Conservation (phyloP, 2,888 invertebrate genomes). For the Catocala fraxini region DNA sequence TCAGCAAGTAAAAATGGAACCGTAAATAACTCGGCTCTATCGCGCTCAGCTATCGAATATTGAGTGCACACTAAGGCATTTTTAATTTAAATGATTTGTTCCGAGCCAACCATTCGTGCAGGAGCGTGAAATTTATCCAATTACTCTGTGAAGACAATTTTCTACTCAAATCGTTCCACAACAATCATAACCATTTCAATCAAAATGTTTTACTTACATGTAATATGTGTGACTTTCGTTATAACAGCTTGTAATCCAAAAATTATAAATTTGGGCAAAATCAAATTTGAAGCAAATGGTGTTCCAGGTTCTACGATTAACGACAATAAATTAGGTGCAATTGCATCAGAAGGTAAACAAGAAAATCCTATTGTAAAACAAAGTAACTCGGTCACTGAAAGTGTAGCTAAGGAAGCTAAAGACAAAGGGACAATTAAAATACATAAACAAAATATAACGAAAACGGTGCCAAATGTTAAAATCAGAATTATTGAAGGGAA, state of each 20-base stretch:
- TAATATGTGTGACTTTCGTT: constrained; percentile 14
- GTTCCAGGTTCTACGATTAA: constrained; percentile 10
- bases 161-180: constrained; percentile 20
- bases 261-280: constrained; percentile 21
- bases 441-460: not conserved
- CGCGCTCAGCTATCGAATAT: constrained; percentile 8
- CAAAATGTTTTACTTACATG: constrained; percentile 32
- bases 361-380: not conserved
- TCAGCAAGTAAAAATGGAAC: not conserved
- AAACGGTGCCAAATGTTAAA: not conserved
- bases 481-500: not conserved
- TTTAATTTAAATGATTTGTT: constrained; percentile 44
- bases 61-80: constrained; percentile 27
- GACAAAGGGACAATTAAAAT: not conserved
- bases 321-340: constrained; percentile 4
- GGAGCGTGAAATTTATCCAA: constrained; percentile 42
- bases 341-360: constrained; percentile 5
- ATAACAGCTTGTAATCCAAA: constrained; percentile 14
- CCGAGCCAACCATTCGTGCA: constrained; percentile 30
- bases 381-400: not conserved
- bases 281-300: constrained; percentile 31
- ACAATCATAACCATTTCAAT: constrained; percentile 14
- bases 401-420: not conserved
- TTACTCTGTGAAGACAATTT: constrained; percentile 28
- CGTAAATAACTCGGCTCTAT: constrained; percentile 10